Base-by-base conservation (phyloP, 2,888 invertebrate genomes). In the Polylopha cassiicola region DNA sequence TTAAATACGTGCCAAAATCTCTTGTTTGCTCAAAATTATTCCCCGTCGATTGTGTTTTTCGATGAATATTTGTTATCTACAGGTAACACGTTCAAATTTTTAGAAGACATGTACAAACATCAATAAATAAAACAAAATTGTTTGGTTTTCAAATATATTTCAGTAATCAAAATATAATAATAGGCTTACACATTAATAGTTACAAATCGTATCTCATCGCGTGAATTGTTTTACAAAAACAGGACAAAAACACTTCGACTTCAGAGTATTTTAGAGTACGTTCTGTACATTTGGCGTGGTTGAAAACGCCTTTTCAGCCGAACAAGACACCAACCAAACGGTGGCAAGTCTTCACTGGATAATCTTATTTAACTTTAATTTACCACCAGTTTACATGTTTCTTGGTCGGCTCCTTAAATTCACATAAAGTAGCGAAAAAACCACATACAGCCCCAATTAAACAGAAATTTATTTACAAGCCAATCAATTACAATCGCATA, bases 161-260 rank as follows among this genome's bases (percentile, higher is more conserved):
- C 84, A 79, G 85, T 85, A 84, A 81, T 84, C 85, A 85, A 85
- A 85, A 85, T 85, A 85, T 85, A 85, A 84, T 84, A 81, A 80
- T 84, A 82, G 84, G 84, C 84, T 85, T 85, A 85, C 69, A 79
- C 61, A 56, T 77, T 81, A 82, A 65, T 82, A 85, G 84, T 84
- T 82, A 85, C 77, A 81, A 73, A 74, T 81, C 76, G 82, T 84
- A 81, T 78, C 70, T 58, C 67, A 52, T 68, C 73, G 77, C 78
- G 57, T 64, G 67, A 62, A 61, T 50, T 47, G 47, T 45, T 57
- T 53, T 55, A 51, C 55, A 52, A 53, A 61, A 58, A 50, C 53
- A 52, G 43, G 33, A 42, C 48, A 46, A 44, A 47, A 51, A 59
- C 45, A 44, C 47, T 44, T 55, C 51, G 51, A 26, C 24, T 14